A percentile compares a stretch with the other conserved stretches of the same genome.
phyloP scores from a whole-genome alignment of 1,140 invertebrate species.

The Odontomachus brunneus region DNA sequence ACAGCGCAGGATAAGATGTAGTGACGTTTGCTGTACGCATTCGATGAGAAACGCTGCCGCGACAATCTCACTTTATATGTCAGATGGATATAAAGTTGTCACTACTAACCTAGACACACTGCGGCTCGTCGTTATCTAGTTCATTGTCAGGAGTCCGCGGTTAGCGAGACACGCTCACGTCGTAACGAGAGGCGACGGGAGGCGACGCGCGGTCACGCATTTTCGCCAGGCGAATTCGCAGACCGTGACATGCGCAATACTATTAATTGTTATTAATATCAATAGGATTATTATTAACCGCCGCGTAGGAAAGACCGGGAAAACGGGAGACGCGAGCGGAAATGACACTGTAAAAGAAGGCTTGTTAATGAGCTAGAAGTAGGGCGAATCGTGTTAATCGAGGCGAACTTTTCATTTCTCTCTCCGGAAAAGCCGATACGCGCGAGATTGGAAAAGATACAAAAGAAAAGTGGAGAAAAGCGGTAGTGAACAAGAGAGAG shows the following conservation, averaged over 20 bases:
- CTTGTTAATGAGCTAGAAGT: slow-evolving; percentile 28
- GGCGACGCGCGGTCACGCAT: slow-evolving; percentile 42
- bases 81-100: slow-evolving; percentile 76
- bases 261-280: too few species aligned
- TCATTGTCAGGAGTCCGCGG: slow-evolving; percentile 78
- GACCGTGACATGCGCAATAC: slow-evolving; percentile 45
- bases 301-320: not conserved
- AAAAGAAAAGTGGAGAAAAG: slow-evolving; percentile 3
- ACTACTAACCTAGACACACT: slow-evolving; percentile 82
- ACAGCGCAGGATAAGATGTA: too few species aligned
- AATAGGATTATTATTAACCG: not conserved
- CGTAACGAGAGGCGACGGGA: not conserved
- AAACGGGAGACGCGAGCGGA: slow-evolving; percentile 5
- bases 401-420: slow-evolving; percentile 47
- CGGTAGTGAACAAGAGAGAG: not conserved
- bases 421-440: slow-evolving; percentile 51
- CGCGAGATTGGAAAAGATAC: slow-evolving; percentile 15
- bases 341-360: slow-evolving; percentile 33
- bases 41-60: slow-evolving; percentile 69
- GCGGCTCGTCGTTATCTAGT: slow-evolving; percentile 75
- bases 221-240: slow-evolving; percentile 53
- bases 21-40: too few species aligned
- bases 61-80: slow-evolving; percentile 77
- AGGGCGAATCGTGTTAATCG: not conserved
- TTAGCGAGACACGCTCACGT: slow-evolving; percentile 22